Base-by-base conservation (phyloP, 2,888 invertebrate species). In the Neria commutata region DNA sequence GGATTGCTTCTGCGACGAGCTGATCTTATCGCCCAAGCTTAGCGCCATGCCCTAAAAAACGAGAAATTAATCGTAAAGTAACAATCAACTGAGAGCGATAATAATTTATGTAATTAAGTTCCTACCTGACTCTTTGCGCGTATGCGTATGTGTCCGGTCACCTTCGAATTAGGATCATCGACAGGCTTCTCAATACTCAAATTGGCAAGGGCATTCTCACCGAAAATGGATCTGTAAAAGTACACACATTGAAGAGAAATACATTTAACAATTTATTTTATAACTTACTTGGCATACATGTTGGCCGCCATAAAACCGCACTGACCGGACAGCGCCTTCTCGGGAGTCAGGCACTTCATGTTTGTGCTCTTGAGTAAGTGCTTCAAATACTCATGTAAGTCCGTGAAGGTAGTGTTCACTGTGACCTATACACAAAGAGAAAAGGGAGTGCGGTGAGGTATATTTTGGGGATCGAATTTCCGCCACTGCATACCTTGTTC, bases 281-380 rank as follows among this genome's bases (percentile, higher is more conserved):
- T 21, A n/a, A 70, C 73, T 63, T 68, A 82, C 81, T 77, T 91
- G 46, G 98, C 98, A 84, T 99, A 99, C 87, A 99, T 89, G 81
- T 99, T 99, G 46, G 99, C 99, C 5, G 98, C 98, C 94, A 99
- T 95, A 83, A 99, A 99, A 5, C 98, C 98, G 83, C 99, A 99
- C 71, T 98, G 96, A 0, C 98, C 98, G 0, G 93, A 91, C 56
- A 98, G 83, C 1, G 96, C 95, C 86, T 96, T 95, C 75, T 97
- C 96, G 0, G 98, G 98, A 1, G 99, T 99, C 58, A 99, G 86
- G 78, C 98, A 98, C 78, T 95, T 95, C 98, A 99, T 99, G 81
- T 99, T 99, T 61, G 99, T 99, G 70, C 94, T 94, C 67, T 91
- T 90, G 57, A 98, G 85, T 53, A 99, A 85, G 77, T 98, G 96